phyloP scores from a whole-genome alignment of 2,113 vertebrate genomes.

The Accipiter virgatus region DNA sequence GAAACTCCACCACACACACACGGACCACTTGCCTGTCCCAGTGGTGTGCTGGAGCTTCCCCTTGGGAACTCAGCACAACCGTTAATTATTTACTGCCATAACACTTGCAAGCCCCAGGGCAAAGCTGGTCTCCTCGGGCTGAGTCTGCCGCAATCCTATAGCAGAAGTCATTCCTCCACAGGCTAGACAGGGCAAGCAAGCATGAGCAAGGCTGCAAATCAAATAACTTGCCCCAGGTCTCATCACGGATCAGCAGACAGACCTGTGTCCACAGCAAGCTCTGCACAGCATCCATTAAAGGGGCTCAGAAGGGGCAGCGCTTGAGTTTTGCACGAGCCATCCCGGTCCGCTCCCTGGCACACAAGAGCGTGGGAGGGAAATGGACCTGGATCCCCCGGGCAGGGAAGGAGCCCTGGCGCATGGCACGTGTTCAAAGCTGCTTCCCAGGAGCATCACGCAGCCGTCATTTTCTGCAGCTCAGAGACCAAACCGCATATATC shows the following conservation, averaged over 20 bases:
- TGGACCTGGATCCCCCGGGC: not conserved
- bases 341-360: not conserved
- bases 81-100: accelerated
- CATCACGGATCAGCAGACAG: not conserved
- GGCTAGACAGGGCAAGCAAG: no score
- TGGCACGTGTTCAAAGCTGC: accelerated
- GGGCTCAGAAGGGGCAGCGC: not conserved
- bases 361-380: not conserved
- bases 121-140: not conserved
- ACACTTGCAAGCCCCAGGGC: not conserved
- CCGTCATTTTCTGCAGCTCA: not conserved
- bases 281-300: not conserved
- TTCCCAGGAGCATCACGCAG: not conserved
- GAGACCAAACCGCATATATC: not conserved
- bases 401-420: not conserved
- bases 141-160: accelerated
- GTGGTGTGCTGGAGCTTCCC: not conserved
- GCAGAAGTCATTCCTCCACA: not conserved
- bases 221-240: not conserved
- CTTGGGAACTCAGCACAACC: not conserved
- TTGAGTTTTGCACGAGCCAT: accelerated
- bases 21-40: not conserved
- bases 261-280: accelerated
- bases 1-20: not conserved
- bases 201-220: not conserved